Conservation (phyloP, 1,140 invertebrate genomes). For the Heliconius hermathena region DNA sequence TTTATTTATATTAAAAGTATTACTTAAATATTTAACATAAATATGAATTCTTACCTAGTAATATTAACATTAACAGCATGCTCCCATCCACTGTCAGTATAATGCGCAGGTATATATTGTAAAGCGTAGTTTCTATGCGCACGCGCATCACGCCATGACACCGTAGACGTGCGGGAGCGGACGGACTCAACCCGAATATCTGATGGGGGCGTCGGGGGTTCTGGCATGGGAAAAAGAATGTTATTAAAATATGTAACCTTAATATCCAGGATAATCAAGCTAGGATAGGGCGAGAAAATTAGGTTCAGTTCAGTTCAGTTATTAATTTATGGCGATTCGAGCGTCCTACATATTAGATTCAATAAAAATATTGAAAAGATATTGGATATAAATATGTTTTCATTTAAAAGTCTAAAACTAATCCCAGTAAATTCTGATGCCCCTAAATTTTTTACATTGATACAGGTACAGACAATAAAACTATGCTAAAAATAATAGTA, state of each 20-base stretch:
- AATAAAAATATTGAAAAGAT: no score
- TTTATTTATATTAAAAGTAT: no score
- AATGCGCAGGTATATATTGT: slow-evolving; percentile 61
- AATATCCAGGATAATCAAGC: no score
- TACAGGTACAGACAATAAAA: no score
- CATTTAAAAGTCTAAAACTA: no score
- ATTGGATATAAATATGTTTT: no score
- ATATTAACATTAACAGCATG: slow-evolving; percentile 65
- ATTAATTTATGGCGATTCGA: no score
- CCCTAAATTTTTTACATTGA: no score
- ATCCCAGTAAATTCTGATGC: no score
- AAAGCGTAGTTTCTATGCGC: slow-evolving; percentile 60
- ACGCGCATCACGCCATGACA: slow-evolving; percentile 67
- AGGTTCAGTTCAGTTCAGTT: no score
- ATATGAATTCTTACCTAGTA: slow-evolving; percentile 54
- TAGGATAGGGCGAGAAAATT: no score
- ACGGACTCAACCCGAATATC: slow-evolving; percentile 69
- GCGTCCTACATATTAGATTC: no score
- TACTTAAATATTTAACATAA: not conserved
- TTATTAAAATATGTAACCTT: not conserved
- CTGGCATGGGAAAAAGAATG: slow-evolving; percentile 43
- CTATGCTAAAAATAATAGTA: not conserved
- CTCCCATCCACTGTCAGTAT: slow-evolving; percentile 66
- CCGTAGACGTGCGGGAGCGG: slow-evolving; percentile 51
- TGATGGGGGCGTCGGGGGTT: slow-evolving; percentile 71